Base-by-base conservation (phyloP, 37 sponge, comb jelly and placozoan species). In the Beroe forskalii region DNA sequence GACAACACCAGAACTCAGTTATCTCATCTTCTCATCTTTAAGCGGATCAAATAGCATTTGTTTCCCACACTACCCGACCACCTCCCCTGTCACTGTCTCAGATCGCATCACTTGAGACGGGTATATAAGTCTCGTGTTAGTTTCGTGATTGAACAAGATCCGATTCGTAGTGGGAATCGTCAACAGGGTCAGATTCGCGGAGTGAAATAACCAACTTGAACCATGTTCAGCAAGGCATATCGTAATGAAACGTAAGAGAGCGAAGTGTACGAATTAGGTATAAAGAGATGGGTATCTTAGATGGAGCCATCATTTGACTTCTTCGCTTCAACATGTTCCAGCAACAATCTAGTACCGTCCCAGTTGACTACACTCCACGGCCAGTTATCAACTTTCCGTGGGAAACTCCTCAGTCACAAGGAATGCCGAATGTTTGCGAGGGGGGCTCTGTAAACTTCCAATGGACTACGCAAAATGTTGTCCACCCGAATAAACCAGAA, bases 41-140 rank as follows among this genome's bases (percentile, higher is more conserved):
- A n/a, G n/a, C n/a, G n/a, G n/a, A n/a, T n/a, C n/a, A n/a, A n/a
- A n/a, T n/a, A n/a, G n/a, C n/a, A n/a, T n/a, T n/a, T n/a, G n/a
- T n/a, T n/a, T n/a, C n/a, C n/a, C n/a, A n/a, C n/a, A n/a, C n/a
- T n/a, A n/a, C n/a, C n/a, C n/a, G n/a, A n/a, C n/a, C n/a, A 63
- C 66, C 66, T 23, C 23, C 66, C 66, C 66, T 30, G 25, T 20
- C 25, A 20, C 66, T 24, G 24, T 30, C 60, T 19, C 66, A 28
- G 66, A 24, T 30, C 25, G 20, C 28, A 3, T 63, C 24, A 63
- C 25, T 3, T 63, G 66, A 63, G 66, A 63, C 66, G 23, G 66
- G 66, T 63, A 63, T 63, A 63, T 63, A 63, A 63, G 66, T 63
- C 66, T 63, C 66, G 9, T 63, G 23, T 63, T 63, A 4, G 66